Evolutionary conservation across 2,888 invertebrate species (phyloP).

Genomic region (Drosophila flavopinicola): DNA sequence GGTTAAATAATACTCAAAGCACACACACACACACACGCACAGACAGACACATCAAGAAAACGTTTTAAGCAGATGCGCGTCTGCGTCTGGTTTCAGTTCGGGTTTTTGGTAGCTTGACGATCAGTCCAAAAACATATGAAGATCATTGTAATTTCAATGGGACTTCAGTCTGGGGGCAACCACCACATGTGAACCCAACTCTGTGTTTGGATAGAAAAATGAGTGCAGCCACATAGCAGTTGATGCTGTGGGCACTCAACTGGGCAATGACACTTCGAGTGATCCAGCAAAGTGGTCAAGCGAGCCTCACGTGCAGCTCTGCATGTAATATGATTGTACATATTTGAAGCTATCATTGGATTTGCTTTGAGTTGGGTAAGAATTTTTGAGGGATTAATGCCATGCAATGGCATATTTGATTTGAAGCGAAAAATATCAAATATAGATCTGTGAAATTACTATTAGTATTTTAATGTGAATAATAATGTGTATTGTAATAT

Average conservation of each 20-base stretch:
- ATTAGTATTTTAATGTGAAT: too few species aligned
- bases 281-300: constrained; percentile 53
- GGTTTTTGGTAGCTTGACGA: constrained; percentile 67
- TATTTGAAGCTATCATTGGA: constrained; percentile 10
- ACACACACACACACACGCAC: constrained; percentile 26
- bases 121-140: constrained; percentile 72
- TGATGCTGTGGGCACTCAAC: constrained; percentile 45
- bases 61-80: constrained; percentile 63
- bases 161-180: constrained; percentile 66
- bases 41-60: constrained; percentile 12
- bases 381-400: constrained; percentile 25
- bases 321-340: constrained; percentile 4
- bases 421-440: too few species aligned
- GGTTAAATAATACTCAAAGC: constrained; percentile 62
- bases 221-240: constrained; percentile 51
- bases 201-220: constrained; percentile 55
- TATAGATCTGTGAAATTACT: too few species aligned
- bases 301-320: constrained; percentile 32
- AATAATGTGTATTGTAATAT: too few species aligned
- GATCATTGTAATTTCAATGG: constrained; percentile 79
- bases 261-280: constrained; percentile 74
- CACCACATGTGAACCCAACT: constrained; percentile 42
- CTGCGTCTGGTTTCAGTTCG: constrained; percentile 7
- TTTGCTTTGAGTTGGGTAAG: constrained; percentile 20
- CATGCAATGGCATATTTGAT: constrained; percentile 2